Evolutionary conservation across 2,797 vertebrate genomes (phyloP), one percentile per base, ranked within the genome.

Genomic region (Allobates femoralis): DNA sequence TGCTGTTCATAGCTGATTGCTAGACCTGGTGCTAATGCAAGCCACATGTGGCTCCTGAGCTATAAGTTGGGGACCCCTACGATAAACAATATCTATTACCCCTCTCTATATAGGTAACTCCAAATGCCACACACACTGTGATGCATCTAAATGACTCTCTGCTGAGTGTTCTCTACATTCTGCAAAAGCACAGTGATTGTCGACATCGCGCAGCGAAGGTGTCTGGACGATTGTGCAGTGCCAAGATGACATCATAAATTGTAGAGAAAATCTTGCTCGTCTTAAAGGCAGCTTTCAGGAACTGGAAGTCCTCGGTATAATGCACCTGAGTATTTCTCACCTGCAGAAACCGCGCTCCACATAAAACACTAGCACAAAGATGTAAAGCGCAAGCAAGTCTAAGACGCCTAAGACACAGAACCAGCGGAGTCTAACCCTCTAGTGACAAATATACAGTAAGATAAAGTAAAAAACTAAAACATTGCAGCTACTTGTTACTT

Each of bases 321-420:
- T n/a, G 3, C 78, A 86, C 85, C 85, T 21, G 53, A 21, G 85
- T 62, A 75, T 86, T 74, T 23, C 50, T 60, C 69, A 83, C 81
- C 81, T 73, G 67, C 67, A 58, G 55, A 83, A 81, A 34, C 37
- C 23, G 34, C 19, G 21, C 21, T 26, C 28, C 53, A 37, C 53
- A 74, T 64, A 60, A 51, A 74, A 74, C 77, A 26, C 75, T 62
- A 30, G 66, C 16, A 58, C 34, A 76, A 81, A 53, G 19, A 77
- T 67, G 58, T 55, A 32, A 82, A 50, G 58, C 18, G 41, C 76
- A 73, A 58, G 32, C 21, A 85, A 37, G 58, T 76, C 73, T 12
- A n/a, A 51, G 67, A 80, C 84, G 34, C 62, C 55, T 2, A 81
- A 86, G 76, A 53, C 41, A 64, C 79, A 84, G 79, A 80, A n/a